These are phyloP conservation scores for Acromyrmex heyeri DNA, from an alignment of 1,140 invertebrate species.

Conservation along the genomic window DNA sequence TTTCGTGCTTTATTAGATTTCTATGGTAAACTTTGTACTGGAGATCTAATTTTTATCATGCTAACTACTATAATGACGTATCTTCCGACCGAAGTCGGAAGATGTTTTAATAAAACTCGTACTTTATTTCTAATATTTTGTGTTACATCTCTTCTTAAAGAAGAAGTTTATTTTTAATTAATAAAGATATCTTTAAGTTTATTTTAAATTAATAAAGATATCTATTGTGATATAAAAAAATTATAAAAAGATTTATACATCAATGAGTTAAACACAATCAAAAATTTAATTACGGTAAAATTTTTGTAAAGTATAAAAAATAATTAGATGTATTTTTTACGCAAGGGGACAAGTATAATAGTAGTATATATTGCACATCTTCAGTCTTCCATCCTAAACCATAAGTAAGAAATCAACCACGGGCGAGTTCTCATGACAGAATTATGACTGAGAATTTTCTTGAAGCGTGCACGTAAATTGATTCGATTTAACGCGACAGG, in stretches of 20 bases:
- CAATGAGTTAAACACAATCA: neutral
- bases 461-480: constrained; percentile 68
- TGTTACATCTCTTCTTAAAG: neutral
- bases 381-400: neutral
- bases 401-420: constrained; percentile 20
- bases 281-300: neutral
- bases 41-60: constrained; percentile 1
- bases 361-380: neutral
- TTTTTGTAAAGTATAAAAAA: neutral
- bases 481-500: constrained; percentile 74
- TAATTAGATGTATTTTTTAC: neutral
- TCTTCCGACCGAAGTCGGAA: neutral
- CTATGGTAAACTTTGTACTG: neutral
- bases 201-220: neutral
- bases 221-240: neutral
- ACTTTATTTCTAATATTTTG: neutral
- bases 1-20: constrained; percentile 15
- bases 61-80: neutral
- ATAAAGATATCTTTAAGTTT: neutral
- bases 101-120: neutral
- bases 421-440: constrained; percentile 40
- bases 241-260: neutral
- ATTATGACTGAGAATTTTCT: constrained; percentile 61
- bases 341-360: neutral
- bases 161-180: neutral